A percentile compares a stretch with the other conserved stretches of the same genome.
Evolutionary conservation across 2,113 vertebrate species (phyloP).

Genomic region (Climacteris rufus): DNA sequence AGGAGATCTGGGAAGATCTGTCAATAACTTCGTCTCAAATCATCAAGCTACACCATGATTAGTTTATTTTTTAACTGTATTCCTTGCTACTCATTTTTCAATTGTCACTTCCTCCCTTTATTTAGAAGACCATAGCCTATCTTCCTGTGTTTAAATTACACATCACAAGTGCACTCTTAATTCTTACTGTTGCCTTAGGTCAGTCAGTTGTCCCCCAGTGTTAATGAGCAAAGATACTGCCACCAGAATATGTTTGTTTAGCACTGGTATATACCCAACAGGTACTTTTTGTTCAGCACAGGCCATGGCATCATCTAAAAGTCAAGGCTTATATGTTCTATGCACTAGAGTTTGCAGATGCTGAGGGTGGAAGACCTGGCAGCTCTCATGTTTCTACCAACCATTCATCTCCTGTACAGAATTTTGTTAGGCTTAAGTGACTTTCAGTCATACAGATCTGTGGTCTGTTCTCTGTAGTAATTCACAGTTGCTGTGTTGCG

Average conservation of each 20-base stretch:
- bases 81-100: not conserved
- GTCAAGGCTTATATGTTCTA: not conserved
- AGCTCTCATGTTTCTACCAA: not conserved
- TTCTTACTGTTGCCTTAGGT: not conserved
- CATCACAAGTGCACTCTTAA: not conserved
- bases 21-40: not conserved
- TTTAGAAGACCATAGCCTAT: not conserved
- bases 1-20: not conserved
- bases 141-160: not conserved
- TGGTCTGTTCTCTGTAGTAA: not conserved
- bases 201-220: not conserved
- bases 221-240: not conserved
- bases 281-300: not conserved
- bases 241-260: not conserved
- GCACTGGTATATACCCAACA: rapidly evolving
- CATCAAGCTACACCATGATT: not conserved
- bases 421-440: not conserved
- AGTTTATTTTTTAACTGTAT: not conserved
- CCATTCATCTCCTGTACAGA: not conserved
- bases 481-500: not conserved
- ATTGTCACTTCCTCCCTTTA: not conserved
- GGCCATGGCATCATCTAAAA: not conserved
- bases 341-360: not conserved
- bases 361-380: not conserved
- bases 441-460: not conserved